A percentile compares a stretch with the other conserved stretches of the same genome.
These are phyloP conservation scores for Drosophila subpulchrella DNA, from an alignment of 1,140 invertebrate genomes.

Conservation along the genomic window DNA sequence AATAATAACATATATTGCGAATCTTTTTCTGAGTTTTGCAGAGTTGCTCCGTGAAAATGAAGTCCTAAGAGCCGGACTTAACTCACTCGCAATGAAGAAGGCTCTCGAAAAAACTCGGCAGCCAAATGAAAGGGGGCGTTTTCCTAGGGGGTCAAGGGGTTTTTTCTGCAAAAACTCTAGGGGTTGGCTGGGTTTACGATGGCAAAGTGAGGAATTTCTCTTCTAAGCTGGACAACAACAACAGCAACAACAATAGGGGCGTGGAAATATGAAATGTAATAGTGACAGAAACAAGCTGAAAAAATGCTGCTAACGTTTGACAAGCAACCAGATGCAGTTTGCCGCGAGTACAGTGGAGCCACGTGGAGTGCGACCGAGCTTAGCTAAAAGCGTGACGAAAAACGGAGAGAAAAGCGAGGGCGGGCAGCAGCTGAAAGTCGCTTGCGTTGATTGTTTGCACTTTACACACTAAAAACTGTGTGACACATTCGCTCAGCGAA, in stretches of 20 bases:
- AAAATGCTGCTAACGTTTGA: conserved; percentile 65
- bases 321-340: conserved; percentile 51
- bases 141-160: neutral
- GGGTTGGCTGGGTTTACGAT: neutral
- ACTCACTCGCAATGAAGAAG: conserved; percentile 19
- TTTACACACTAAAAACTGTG: conserved; percentile 74
- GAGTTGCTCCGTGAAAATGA: neutral
- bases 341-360: conserved; percentile 27
- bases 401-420: neutral
- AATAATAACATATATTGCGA: no score
- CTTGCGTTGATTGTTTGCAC: conserved; percentile 79
- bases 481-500: conserved; percentile 55
- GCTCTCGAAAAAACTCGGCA: neutral
- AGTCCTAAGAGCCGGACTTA: conserved; percentile 1
- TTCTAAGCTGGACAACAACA: conserved; percentile 24
- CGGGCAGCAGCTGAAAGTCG: conserved; percentile 65
- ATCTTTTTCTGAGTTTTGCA: neutral
- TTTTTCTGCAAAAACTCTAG: neutral
- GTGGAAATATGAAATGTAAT: conserved; percentile 79
- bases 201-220: conserved; percentile 30
- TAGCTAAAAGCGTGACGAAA: conserved; percentile 46
- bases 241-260: conserved; percentile 6
- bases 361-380: conserved; percentile 43
- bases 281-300: conserved; percentile 75
- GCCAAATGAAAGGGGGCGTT: conserved; percentile 9